Base-by-base conservation (phyloP, 1,140 invertebrate genomes). In the Daktulosphaira vitifoliae region DNA sequence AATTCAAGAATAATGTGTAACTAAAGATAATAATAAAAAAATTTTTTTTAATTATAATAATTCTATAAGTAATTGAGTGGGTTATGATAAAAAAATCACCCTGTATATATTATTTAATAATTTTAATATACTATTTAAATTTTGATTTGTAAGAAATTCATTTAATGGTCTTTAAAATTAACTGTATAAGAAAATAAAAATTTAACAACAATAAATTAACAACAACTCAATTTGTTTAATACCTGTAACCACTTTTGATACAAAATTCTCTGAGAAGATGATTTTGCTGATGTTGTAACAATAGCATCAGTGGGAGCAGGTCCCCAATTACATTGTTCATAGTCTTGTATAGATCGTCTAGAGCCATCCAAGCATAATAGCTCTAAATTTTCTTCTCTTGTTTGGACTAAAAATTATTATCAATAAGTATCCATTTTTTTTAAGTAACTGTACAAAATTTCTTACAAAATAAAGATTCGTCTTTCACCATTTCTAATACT, bases 301-400 rank as follows among this genome's bases (percentile, higher is more conserved):
- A 98, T 76, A 5, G 92, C 89, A 75, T 95, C 85, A 1, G 90
- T 85, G 0, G 92, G 91, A 6, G 93, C 84, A 53, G 75, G 74
- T 6, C 92, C 92, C 86, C 93, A 91, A 74, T 94, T 86, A 72
- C 93, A 97, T n/a, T 75, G 73, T 15, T 78, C 75, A 76, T 86
- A 95, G 37, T 90, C 81, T 16, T 82, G 81, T 2, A 95, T 74
- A 1, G 83, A 72, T 37, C 75, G 78, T 2, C 87, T 80, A 8
- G 78, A 80, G 1, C 92, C 92, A 77, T 96, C 89, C 2, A 78
- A 81, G 77, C 95, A 98, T 0, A 98, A 75, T 18, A 98, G 74
- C 72, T 93, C 85, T 75, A 93, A 96, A 20, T 84, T 77, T 26
- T 86, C 81, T 33, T 82, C 81, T n/a, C 75, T 78, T 22, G 67